Percentiles rank a stretch among this genome's conserved stretches.
Conservation (phyloP, 2,113 vertebrate genomes). For the Vulpes ferrilata region DNA sequence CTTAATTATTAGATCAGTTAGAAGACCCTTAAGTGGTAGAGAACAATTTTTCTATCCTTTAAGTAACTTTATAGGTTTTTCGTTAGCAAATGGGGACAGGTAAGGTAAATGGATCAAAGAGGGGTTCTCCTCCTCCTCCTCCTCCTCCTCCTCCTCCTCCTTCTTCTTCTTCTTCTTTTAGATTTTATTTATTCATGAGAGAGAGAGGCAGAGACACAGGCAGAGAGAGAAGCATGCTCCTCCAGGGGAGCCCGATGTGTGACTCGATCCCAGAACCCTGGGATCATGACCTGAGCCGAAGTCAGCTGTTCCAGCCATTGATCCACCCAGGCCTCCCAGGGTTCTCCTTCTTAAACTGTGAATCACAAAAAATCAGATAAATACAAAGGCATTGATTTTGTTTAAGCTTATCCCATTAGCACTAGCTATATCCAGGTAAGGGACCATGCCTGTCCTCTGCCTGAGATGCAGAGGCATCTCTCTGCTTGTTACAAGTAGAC, state of each 20-base stretch:
- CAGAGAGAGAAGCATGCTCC: too few relatives aligned
- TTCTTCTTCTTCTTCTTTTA: not conserved
- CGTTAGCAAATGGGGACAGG: not conserved
- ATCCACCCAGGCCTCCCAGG: too few relatives aligned
- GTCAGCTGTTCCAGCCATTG: too few relatives aligned
- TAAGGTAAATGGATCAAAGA: not conserved
- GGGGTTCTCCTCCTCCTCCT: not conserved
- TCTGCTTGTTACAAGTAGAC: not conserved
- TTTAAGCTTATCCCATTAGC: not conserved
- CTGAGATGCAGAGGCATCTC: not conserved
- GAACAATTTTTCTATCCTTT: not conserved
- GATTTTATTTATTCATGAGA: too few relatives aligned
- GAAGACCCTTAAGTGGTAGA: not conserved
- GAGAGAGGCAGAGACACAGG: too few relatives aligned
- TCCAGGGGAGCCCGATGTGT: too few relatives aligned
- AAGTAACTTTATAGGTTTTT: not conserved
- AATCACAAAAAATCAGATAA: conserved; percentile 5
- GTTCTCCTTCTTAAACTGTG: not conserved
- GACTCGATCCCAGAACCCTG: too few relatives aligned
- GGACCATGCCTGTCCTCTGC: not conserved
- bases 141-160: not conserved
- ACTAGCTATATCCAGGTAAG: not conserved
- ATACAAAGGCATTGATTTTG: not conserved
- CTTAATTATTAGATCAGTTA: not conserved
- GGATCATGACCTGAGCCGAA: too few relatives aligned